These are phyloP conservation scores for Gonioctena quinquepunctata DNA, from an alignment of 1,140 invertebrate genomes.

Conservation along the genomic window DNA sequence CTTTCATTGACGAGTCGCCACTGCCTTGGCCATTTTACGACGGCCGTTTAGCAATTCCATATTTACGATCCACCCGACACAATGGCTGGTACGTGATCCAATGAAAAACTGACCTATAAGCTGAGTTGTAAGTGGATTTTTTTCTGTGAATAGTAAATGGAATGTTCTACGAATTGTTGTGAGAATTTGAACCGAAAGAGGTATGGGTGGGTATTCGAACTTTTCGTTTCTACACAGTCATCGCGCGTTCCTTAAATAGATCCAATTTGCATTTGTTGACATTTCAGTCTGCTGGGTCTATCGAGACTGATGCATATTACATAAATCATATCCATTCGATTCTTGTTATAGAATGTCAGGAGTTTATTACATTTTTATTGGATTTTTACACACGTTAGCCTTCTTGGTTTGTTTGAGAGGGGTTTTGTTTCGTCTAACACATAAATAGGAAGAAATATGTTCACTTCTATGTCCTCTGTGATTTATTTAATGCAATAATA, in stretches of 20 bases:
- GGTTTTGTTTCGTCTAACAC: no score
- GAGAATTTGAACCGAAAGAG: not conserved
- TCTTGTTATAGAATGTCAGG: no score
- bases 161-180: not conserved
- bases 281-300: no score
- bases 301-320: no score
- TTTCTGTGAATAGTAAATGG: not conserved
- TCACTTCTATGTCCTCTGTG: no score
- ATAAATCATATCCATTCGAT: no score
- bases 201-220: not conserved
- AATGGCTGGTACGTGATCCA: not conserved
- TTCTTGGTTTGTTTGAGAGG: no score
- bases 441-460: no score
- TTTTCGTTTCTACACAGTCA: not conserved
- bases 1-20: no score
- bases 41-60: slow-evolving; percentile 1
- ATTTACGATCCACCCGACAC: slow-evolving; percentile 2
- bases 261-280: not conserved
- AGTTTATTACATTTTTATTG: no score
- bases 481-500: no score
- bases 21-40: not conserved
- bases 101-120: slow-evolving; percentile 12
- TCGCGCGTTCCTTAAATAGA: not conserved
- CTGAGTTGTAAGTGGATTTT: not conserved
- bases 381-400: no score